phyloP scores from a whole-genome alignment of 2,797 vertebrate genomes.

The Champsocephalus gunnari region DNA sequence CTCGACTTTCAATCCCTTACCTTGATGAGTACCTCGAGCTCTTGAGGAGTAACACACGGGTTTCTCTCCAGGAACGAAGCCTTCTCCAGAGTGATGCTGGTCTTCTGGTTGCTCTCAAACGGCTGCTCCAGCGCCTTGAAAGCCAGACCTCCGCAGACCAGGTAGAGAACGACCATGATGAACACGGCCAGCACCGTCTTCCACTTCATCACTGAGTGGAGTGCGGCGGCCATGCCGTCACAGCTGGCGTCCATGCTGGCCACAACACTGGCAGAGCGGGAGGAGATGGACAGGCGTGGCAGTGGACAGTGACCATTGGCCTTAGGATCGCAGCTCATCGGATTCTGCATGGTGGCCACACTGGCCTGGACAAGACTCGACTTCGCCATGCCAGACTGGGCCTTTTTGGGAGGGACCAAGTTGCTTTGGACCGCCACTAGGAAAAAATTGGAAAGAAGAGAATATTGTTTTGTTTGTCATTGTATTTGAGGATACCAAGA shows the following conservation, averaged over 20 bases:
- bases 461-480: neutral
- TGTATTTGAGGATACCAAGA: neutral
- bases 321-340: constrained; percentile 87
- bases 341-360: constrained; percentile 87
- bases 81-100: constrained; percentile 91
- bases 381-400: constrained; percentile 78
- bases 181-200: constrained; percentile 97
- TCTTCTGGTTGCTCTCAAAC: constrained; percentile 93
- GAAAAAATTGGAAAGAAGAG: constrained; percentile 9
- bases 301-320: constrained; percentile 85
- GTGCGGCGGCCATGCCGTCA: constrained; percentile 78
- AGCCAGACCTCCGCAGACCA: constrained; percentile 91
- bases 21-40: constrained; percentile 94
- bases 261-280: constrained; percentile 90
- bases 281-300: constrained; percentile 89
- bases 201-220: constrained; percentile 98
- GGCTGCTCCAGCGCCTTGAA: constrained; percentile 94
- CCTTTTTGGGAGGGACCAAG: constrained; percentile 85
- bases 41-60: constrained; percentile 87
- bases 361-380: constrained; percentile 85
- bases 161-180: constrained; percentile 93
- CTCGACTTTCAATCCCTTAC: constrained; percentile 76
- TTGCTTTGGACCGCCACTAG: constrained; percentile 88
- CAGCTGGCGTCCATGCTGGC: constrained; percentile 90
- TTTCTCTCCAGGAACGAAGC: constrained; percentile 92